Base-by-base conservation (phyloP, 2,888 invertebrate species). In the Drosophila prolongata region DNA sequence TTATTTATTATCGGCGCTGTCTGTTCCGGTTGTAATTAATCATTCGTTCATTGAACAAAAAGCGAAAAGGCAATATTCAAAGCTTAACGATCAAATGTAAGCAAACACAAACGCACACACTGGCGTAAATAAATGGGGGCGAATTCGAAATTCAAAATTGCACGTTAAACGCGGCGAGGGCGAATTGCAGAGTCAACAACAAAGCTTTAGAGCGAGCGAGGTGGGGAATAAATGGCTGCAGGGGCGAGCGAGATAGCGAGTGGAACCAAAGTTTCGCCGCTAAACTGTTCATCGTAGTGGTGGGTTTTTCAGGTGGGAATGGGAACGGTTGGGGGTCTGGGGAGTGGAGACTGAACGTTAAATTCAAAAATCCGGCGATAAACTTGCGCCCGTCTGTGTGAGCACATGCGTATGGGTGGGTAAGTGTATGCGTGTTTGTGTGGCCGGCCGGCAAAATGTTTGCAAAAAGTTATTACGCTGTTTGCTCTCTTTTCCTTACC, bases 401-500 rank as follows among this genome's bases (percentile, higher is more conserved):
- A 47, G 56, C 66, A 43, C 61, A 52, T 34, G 38, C 14, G 8
- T 13, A 47, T 38, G 61, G 53, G 19, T 42, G 37, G 27, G 52
- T 57, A 50, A 19, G 19, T 24, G 24, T 24, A 24, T 24, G 24
- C 24, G 24, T 24, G 24, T 50, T 43, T 42, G 43, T 47, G 38
- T 57, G 59, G 61, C 84, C 87, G 76, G 89, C 87, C 87, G 89
- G 84, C 70, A 62, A 58, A 75, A 55, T 44, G 54, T 73, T 59
- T 52, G 75, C 61, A 73, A 65, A 74, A 74, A 14, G n/a, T 60
- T 73, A 62, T 65, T 67, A 67, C 49, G 43, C 38, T 66, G 55
- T 74, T 58, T 54, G 37, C 50, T 42, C 30, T 11, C 35, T 38
- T 67, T 35, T 55, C 95, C 95, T 95, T 93, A 95, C 95, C 94